Conservation (phyloP, 2,888 invertebrate species). For the Heliconius aoede region DNA sequence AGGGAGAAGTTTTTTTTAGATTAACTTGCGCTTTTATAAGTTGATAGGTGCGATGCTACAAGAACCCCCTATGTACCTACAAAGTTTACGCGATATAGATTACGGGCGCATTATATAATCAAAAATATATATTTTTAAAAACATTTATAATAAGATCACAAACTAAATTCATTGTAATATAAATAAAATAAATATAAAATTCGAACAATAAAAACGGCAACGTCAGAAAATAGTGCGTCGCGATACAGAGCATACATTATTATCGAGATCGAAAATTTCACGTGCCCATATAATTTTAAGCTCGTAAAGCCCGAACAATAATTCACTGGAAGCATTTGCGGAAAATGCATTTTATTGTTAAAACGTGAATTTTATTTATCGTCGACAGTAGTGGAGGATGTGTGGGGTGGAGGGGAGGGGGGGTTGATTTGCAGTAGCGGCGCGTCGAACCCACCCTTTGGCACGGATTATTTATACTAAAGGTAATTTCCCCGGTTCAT, state of each 20-base stretch:
- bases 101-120: neutral
- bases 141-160: slow-evolving; percentile 31
- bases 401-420: slow-evolving; percentile 59
- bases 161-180: slow-evolving; percentile 42
- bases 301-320: slow-evolving; percentile 82
- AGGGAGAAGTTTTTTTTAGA: slow-evolving; percentile 34
- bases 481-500: slow-evolving; percentile 82
- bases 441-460: slow-evolving; percentile 81
- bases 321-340: slow-evolving; percentile 83
- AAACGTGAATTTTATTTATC: slow-evolving; percentile 84
- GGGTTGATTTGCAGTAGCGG: slow-evolving; percentile 80
- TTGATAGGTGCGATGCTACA: neutral
- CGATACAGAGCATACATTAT: slow-evolving; percentile 71
- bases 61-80: neutral
- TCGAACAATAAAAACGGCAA: slow-evolving; percentile 52
- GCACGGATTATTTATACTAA: slow-evolving; percentile 82
- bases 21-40: slow-evolving; percentile 25
- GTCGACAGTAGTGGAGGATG: slow-evolving; percentile 74
- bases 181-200: slow-evolving; percentile 51
- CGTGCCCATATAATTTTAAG: slow-evolving; percentile 83
- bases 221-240: slow-evolving; percentile 72
- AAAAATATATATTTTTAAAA: neutral
- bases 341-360: slow-evolving; percentile 85
- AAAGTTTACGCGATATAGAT: neutral
- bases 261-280: slow-evolving; percentile 83